Base-by-base conservation (phyloP, 2,888 invertebrate species). In the Ennomos quercinarius region DNA sequence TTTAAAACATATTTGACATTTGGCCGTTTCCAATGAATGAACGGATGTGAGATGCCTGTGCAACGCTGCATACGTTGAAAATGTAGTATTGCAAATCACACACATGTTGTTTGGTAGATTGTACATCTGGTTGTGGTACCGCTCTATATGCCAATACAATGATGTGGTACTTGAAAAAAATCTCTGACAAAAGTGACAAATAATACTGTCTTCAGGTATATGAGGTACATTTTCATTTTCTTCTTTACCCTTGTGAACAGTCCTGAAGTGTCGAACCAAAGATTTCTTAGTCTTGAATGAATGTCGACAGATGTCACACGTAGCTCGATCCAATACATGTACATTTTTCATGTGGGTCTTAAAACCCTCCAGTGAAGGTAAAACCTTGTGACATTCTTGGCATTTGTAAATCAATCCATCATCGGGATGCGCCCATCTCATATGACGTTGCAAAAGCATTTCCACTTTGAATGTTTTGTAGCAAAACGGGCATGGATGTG, bases 391-490 rank as follows among this genome's bases (percentile, higher is more conserved):
- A 37, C 81, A 81, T 11, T 72, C 68, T 0, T 72, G 71, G 46
- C 82, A 82, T 42, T 73, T 69, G 53, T 81, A 79, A 10, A 70
- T 55, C 68, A 78, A 67, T 0, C 77, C 79, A 17, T 80, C 78
- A 0, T 53, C 35, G 0, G 80, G 76, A 46, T 82, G 82, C 2
- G 71, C 71, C 76, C 80, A 81, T 54, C 73, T 76, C 2, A 76
- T 69, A 48, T 82, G 82, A 3, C 76, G 62, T 50, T 79, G 75
- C 0, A 82, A 57, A 0, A 82, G 47, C 72, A 74, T 76, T 5
- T 73, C 71, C 0, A 67, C 71, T 66, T 80, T 80, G 43, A 78
- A 81, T 0, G 56, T 59, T 39, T 82, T 80, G 4, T 66, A 44
- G 12, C 81, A 82, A 5, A 70, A 58, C 0, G 69, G 67, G 13